Evolutionary conservation across 1,140 invertebrate species (phyloP).

Genomic region (Drosophila asahinai): DNA sequence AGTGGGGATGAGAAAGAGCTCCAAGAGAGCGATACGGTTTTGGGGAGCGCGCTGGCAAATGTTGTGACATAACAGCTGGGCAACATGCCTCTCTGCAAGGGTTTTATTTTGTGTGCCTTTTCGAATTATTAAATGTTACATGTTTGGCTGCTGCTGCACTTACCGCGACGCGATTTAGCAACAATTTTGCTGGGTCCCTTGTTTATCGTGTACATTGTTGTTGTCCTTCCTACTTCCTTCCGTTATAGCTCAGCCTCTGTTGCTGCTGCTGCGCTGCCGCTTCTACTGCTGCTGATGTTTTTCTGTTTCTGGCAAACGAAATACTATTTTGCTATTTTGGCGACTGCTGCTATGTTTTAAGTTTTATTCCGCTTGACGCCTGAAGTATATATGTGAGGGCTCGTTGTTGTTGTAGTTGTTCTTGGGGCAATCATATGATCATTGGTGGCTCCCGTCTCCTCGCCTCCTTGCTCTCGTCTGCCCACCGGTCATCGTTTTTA

Average conservation of each 20-base stretch:
- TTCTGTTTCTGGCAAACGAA: slow-evolving; percentile 48
- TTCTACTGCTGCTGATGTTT: not conserved
- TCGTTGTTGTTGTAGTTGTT: slow-evolving; percentile 6
- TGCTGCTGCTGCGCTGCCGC: not conserved
- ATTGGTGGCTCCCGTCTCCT: slow-evolving; percentile 25
- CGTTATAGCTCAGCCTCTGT: not conserved
- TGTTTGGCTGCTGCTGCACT: slow-evolving; percentile 49
- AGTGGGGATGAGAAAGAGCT: slow-evolving; percentile 19
- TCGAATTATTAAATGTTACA: slow-evolving; percentile 23
- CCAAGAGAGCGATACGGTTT: slow-evolving; percentile 5
- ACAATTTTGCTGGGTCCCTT: slow-evolving; percentile 94
- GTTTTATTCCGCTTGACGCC: slow-evolving; percentile 3
- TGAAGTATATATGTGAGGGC: slow-evolving; percentile 18
- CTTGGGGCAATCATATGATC: slow-evolving; percentile 63
- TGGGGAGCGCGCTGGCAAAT: slow-evolving; percentile 5
- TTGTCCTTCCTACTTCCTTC: slow-evolving; percentile 14
- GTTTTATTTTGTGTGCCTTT: slow-evolving; percentile 62
- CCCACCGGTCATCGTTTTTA: slow-evolving; percentile 33
- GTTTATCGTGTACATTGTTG: slow-evolving; percentile 92
- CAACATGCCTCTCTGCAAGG: slow-evolving; percentile 50
- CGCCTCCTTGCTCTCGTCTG: slow-evolving; percentile 36
- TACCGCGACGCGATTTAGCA: slow-evolving; percentile 93
- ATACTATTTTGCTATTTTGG: slow-evolving; percentile 33
- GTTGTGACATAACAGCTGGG: slow-evolving; percentile 76
- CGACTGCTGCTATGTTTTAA: slow-evolving; percentile 24